Conservation (phyloP, 2,113 vertebrate species). For the Tragelaphus buxtoni region DNA sequence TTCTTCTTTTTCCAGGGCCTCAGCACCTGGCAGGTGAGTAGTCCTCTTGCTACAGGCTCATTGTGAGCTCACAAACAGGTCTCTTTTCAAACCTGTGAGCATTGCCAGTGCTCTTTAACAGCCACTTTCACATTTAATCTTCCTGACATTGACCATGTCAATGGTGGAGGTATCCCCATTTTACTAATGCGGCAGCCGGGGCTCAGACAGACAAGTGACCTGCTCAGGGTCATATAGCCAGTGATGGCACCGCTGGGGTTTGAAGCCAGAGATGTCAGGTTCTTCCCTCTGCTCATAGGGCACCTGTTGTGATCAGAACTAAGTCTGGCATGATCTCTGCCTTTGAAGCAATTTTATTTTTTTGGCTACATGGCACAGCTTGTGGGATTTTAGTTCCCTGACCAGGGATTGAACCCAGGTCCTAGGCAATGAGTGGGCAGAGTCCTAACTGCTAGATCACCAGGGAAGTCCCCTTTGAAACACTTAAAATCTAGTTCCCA, state of each 20-base stretch:
- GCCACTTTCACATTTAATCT: neutral
- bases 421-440: neutral
- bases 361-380: neutral
- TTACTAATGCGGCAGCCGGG: neutral
- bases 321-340: neutral
- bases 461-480: neutral
- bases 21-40: constrained; percentile 97
- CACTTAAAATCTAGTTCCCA: neutral
- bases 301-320: neutral
- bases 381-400: neutral
- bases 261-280: neutral
- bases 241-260: neutral
- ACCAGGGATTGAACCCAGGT: neutral
- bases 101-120: fast-evolving
- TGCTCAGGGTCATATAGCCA: neutral
- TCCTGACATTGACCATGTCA: fast-evolving
- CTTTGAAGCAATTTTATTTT: neutral
- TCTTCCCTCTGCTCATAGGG: neutral
- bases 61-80: fast-evolving
- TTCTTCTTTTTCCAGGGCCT: constrained; percentile 99
- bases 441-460: neutral
- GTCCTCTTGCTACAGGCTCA: neutral
- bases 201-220: neutral
- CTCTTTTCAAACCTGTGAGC: neutral
- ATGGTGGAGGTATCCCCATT: fast-evolving